Conservation (phyloP, 2,113 vertebrate genomes). For the Thunnus maccoyii region DNA sequence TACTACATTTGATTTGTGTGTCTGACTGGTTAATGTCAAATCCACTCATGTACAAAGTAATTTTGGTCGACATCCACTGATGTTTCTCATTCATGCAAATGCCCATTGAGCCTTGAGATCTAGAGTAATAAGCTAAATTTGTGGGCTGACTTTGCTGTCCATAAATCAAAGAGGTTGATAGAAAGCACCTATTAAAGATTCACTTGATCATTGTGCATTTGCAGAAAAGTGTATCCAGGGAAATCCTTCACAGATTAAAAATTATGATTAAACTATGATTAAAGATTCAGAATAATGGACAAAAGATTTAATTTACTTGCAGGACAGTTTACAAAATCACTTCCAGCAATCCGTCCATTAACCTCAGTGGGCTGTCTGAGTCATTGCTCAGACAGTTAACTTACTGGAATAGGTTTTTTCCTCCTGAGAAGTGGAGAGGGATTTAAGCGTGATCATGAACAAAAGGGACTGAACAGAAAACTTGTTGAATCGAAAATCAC, state of each 20-base stretch:
- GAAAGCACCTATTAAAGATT: neutral
- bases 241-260: constrained; percentile 19
- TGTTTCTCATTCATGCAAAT: neutral
- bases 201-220: constrained; percentile 4
- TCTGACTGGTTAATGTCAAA: too few species aligned
- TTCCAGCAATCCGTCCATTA: constrained; percentile 33
- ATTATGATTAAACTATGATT: too few species aligned
- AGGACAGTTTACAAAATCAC: constrained; percentile 23
- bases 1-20: too few species aligned
- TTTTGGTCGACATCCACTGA: neutral
- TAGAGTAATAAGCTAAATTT: too few species aligned
- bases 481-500: constrained; percentile 16
- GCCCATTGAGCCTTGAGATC: too few species aligned
- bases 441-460: constrained; percentile 28
- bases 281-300: constrained; percentile 17
- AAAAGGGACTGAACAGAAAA: constrained; percentile 35
- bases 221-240: constrained; percentile 10
- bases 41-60: too few species aligned
- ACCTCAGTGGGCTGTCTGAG: constrained; percentile 29
- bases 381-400: constrained; percentile 47
- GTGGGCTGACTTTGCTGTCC: too few species aligned
- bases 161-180: neutral
- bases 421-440: constrained; percentile 15
- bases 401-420: constrained; percentile 40
- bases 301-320: constrained; percentile 14